Conservation (phyloP, 2,797 vertebrate genomes). For the Sebastes kiyomatsui region DNA sequence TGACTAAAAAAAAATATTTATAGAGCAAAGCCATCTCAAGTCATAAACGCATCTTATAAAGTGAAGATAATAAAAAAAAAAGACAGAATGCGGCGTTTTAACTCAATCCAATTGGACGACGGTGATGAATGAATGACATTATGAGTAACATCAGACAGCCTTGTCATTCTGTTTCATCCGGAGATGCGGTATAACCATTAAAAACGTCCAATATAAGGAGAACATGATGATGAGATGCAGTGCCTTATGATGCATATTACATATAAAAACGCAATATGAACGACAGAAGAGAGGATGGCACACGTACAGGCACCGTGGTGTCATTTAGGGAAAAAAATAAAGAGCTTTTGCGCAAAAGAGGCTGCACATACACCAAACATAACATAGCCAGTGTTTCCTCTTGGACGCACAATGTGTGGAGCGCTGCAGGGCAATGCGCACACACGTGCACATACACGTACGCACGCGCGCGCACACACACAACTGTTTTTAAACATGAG, state of each 20-base stretch:
- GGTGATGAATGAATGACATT: background rate
- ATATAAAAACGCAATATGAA: too few species aligned
- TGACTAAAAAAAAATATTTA: slow-evolving; percentile 53
- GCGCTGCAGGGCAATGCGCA: slow-evolving; percentile 57
- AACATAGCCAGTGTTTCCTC: slow-evolving; percentile 49
- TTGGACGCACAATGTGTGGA: slow-evolving; percentile 55
- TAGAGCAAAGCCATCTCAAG: background rate
- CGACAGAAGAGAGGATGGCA: too few species aligned
- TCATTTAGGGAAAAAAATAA: too few species aligned
- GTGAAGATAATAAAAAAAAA: background rate
- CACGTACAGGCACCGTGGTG: too few species aligned
- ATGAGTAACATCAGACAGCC: background rate
- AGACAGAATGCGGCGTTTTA: background rate
- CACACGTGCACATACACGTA: background rate
- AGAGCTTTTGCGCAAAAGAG: background rate
- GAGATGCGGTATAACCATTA: slow-evolving; percentile 16
- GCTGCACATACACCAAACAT: slow-evolving; percentile 47
- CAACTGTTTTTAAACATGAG: slow-evolving; percentile 27
- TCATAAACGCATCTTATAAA: background rate
- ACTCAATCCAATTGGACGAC: background rate
- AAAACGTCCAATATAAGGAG: background rate
- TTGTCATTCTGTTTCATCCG: background rate
- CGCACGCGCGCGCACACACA: background rate
- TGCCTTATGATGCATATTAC: background rate
- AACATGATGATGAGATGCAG: slow-evolving; percentile 19